A percentile compares a stretch with the other conserved stretches of the same genome.
These are phyloP conservation scores for Enoplosus armatus DNA, from an alignment of 2,797 vertebrate species.

Conservation along the genomic window DNA sequence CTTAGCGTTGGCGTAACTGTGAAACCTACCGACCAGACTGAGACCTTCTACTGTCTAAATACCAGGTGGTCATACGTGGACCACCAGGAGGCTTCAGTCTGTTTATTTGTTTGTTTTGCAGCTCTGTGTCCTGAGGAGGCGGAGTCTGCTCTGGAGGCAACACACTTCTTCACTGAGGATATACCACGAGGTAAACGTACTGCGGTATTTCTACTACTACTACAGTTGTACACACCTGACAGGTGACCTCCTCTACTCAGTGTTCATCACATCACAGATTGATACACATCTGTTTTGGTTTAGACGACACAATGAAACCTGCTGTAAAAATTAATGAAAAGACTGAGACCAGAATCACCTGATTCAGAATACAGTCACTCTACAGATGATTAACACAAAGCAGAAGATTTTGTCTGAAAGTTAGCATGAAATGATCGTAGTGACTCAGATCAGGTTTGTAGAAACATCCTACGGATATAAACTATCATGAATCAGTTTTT, in stretches of 20 bases:
- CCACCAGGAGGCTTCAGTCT: background rate
- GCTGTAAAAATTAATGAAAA: background rate
- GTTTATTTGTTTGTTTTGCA: conserved; percentile 61
- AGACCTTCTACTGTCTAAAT: background rate
- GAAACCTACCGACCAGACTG: background rate
- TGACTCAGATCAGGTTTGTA: background rate
- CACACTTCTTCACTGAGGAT: conserved; percentile 92
- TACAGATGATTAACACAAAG: background rate
- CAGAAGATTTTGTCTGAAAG: background rate
- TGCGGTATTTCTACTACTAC: background rate
- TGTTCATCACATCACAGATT: no score
- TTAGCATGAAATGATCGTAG: background rate
- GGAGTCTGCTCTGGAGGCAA: conserved; percentile 94
- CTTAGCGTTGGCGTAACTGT: no score
- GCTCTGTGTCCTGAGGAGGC: conserved; percentile 94
- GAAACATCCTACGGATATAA: background rate
- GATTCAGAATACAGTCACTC: background rate
- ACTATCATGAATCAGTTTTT: background rate
- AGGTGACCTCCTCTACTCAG: no score
- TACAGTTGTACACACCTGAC: background rate
- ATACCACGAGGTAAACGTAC: conserved; percentile 36
- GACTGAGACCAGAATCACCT: background rate
- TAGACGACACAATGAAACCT: background rate
- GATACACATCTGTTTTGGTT: background rate
- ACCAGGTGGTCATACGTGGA: background rate